phyloP scores from a whole-genome alignment of 2,888 invertebrate species.

The Rhyacophila evoluta region DNA sequence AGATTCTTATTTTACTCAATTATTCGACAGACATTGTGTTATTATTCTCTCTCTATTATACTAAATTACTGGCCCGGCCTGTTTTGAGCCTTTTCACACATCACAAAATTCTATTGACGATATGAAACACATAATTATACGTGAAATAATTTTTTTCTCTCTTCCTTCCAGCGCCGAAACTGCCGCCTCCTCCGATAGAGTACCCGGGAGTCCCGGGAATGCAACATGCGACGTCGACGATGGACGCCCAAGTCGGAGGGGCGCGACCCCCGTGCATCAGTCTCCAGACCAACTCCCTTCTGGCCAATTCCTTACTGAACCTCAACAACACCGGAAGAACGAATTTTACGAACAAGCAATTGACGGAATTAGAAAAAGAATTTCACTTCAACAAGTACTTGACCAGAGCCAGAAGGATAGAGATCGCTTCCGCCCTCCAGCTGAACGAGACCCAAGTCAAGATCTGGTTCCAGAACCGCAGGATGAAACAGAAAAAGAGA shows the following conservation, averaged over 20 bases:
- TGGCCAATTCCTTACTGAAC: slow-evolving; percentile 67
- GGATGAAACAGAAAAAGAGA: slow-evolving; percentile 98
- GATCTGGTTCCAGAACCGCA: slow-evolving; percentile 98
- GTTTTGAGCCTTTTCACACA: no score
- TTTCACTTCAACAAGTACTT: slow-evolving; percentile 99
- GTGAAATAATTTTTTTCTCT: slow-evolving; percentile 44
- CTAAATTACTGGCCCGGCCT: no score
- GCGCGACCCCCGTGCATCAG: slow-evolving; percentile 61
- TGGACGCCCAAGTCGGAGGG: slow-evolving; percentile 65
- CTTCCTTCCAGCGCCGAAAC: slow-evolving; percentile 74
- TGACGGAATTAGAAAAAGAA: slow-evolving; percentile 98
- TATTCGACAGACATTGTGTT: no score
- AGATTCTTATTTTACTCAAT: no score
- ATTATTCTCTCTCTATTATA: not conserved
- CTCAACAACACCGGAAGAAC: slow-evolving; percentile 92
- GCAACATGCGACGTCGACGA: slow-evolving; percentile 63
- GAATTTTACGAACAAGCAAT: slow-evolving; percentile 99
- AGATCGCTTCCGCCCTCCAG: slow-evolving; percentile 96
- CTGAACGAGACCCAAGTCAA: slow-evolving; percentile 98
- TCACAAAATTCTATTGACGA: no score
- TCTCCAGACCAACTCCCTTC: slow-evolving; percentile 65
- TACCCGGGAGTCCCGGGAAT: slow-evolving; percentile 68
- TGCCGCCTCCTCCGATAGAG: slow-evolving; percentile 70
- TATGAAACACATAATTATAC: not conserved
- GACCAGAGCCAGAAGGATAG: slow-evolving; percentile 95